Conservation (phyloP, 2,797 vertebrate species). For the Molothrus ater region DNA sequence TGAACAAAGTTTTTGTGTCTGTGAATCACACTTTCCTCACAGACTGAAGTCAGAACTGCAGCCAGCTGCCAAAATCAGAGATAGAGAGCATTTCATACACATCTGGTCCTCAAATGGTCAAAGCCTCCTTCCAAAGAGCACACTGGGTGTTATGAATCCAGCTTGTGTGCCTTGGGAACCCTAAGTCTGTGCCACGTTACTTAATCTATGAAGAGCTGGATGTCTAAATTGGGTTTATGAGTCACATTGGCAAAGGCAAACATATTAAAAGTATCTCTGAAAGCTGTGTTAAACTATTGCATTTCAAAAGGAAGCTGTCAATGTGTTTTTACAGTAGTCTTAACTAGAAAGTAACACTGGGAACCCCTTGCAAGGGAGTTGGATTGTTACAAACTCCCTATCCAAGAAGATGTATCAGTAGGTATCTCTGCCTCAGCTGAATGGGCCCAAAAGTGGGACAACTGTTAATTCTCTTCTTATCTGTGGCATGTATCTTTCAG, state of each 20-base stretch:
- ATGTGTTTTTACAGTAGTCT: not conserved
- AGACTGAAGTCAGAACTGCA: not conserved
- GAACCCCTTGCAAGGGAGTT: not conserved
- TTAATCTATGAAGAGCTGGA: not conserved
- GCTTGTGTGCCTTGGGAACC: not conserved
- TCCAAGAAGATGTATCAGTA: not conserved
- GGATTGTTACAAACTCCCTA: not conserved
- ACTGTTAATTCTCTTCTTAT: not conserved
- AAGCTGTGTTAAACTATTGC: not conserved
- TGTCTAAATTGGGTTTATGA: not conserved
- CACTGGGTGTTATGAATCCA: not conserved
- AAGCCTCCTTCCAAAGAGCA: not conserved
- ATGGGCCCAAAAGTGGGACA: not conserved
- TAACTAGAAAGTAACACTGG: not conserved
- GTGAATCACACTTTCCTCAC: slow-evolving; percentile 31
- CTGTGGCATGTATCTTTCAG: not conserved
- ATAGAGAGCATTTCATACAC: not conserved
- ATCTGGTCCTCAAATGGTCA: not conserved
- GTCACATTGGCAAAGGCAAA: not conserved
- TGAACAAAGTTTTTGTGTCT: not conserved
- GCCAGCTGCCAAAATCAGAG: not conserved
- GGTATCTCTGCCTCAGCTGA: not conserved
- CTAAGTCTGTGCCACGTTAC: not conserved
- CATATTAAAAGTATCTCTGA: not conserved
- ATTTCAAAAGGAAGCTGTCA: not conserved